These are phyloP conservation scores for Copidosoma aretas DNA, from an alignment of 2,888 invertebrate species.

Conservation along the genomic window DNA sequence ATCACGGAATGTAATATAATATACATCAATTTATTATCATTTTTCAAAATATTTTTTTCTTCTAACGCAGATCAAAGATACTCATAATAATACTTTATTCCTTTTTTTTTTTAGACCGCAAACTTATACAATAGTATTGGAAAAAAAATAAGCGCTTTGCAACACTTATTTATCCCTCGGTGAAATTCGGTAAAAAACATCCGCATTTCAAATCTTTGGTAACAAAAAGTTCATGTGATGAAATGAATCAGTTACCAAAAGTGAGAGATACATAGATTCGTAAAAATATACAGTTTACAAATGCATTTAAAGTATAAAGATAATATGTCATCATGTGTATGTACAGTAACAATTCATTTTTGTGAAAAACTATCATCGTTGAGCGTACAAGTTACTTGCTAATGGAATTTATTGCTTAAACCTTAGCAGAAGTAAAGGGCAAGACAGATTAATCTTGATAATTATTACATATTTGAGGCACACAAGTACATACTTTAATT, in stretches of 20 bases:
- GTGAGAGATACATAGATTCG: constrained; percentile 25
- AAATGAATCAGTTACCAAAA: constrained; percentile 29
- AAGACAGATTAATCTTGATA: constrained; percentile 28
- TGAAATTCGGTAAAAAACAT: constrained; percentile 31
- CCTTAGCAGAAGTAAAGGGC: constrained; percentile 32
- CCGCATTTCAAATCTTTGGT: constrained; percentile 38
- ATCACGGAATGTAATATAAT: constrained; percentile 17
- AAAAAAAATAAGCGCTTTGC: constrained; percentile 10
- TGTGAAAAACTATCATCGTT: constrained; percentile 18
- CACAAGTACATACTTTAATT: constrained; percentile 30
- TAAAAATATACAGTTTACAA: constrained; percentile 28
- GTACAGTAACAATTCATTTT: constrained; percentile 23
- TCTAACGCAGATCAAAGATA: constrained; percentile 23
- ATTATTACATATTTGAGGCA: constrained; percentile 35
- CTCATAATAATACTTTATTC: constrained; percentile 35
- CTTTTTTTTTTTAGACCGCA: constrained; percentile 27
- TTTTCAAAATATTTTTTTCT: constrained; percentile 13
- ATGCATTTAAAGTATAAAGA: constrained; percentile 8
- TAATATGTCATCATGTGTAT: constrained; percentile 13
- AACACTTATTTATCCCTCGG: constrained; percentile 18
- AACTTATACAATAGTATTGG: constrained; percentile 16
- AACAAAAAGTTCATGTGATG: constrained; percentile 26
- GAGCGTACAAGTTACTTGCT: constrained; percentile 6
- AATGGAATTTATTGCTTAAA: constrained; percentile 32
- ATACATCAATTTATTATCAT: constrained; percentile 21